phyloP scores from a whole-genome alignment of 2,888 invertebrate species.

The Crocallis elinguaria region DNA sequence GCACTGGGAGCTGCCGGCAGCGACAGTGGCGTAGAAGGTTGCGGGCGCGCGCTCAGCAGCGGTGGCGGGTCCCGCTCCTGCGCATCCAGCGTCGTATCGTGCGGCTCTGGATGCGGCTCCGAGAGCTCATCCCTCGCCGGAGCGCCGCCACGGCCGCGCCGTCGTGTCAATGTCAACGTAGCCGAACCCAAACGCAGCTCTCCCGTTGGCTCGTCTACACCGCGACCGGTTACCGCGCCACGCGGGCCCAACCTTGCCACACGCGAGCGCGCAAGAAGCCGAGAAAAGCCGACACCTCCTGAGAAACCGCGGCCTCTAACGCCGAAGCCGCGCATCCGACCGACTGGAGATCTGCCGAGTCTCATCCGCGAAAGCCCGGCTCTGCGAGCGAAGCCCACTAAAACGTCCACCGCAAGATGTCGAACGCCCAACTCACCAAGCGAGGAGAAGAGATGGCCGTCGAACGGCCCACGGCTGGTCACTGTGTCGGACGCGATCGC shows the following conservation, averaged over 20 bases:
- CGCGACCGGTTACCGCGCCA: conserved; percentile 79
- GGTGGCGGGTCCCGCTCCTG: conserved; percentile 88
- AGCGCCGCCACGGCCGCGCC: conserved; percentile 74
- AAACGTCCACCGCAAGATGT: conserved; percentile 84
- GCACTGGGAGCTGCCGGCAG: conserved; percentile 87
- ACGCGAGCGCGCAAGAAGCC: conserved; percentile 85
- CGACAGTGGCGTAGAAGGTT: conserved; percentile 92
- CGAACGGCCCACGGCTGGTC: conserved; percentile 72
- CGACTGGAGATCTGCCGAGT: conserved; percentile 81
- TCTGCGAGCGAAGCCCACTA: conserved; percentile 75
- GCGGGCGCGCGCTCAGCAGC: conserved; percentile 88
- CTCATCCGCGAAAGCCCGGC: conserved; percentile 79
- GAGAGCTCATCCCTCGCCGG: conserved; percentile 90
- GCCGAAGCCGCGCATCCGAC: conserved; percentile 77
- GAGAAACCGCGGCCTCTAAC: conserved; percentile 77
- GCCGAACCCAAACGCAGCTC: conserved; percentile 81
- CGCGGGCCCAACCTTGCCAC: conserved; percentile 80
- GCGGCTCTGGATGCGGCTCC: conserved; percentile 91
- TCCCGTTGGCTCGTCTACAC: conserved; percentile 80
- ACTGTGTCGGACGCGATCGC: conserved; percentile 63
- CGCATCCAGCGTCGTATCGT: conserved; percentile 91
- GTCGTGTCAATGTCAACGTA: conserved; percentile 85
- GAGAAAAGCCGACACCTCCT: conserved; percentile 83
- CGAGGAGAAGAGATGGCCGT: conserved; percentile 90
- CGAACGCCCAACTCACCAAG: conserved; percentile 87